Evolutionary conservation across 2,797 vertebrate species (phyloP), one percentile per base, ranked within the genome.

Genomic region (Lithobates sylvaticus): DNA sequence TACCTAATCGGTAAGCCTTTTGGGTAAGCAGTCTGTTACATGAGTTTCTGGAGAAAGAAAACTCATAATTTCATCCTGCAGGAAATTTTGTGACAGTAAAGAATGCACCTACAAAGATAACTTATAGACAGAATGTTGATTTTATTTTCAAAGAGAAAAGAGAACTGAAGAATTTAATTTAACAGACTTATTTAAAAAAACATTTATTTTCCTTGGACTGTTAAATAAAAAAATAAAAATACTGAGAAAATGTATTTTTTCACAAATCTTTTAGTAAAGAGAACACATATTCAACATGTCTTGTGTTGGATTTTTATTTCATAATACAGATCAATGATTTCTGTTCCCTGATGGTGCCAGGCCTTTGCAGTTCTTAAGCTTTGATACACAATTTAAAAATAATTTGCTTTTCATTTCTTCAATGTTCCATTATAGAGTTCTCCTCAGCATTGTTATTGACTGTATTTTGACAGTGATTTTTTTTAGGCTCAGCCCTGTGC

Each of bases 391-490:
- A 73, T 81, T 81, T 81, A 61, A 64, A 81, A 81, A 73, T 81
- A 70, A 81, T 81, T 81, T 81, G 39, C 79, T 81, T 81, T 81
- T 81, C 69, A 81, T 81, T 81, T 81, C 26, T 81, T 81, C 78
- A 71, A 12, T 71, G 42, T n/a, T 32, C 79, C 71, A 36, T 81
- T 81, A 81, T 81, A 61, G 69, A 73, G 69, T 64, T 81, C 69
- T 72, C 29, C n/a, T 81, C 15, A 26, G 69, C 18, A 81, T 81
- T 72, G 47, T 61, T 81, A 81, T 81, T 72, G 79, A 81, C 79
- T 81, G 47, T n/a, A 21, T 81, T 73, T 73, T 81, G 79, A 81
- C 79, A 81, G 69, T 81, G 79, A 73, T 68, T 81, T 81, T 80
- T 61, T 61, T 81, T 64, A 70, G 69, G 6, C 79, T 81, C 32